Evolutionary conservation across 2,888 invertebrate genomes (phyloP), one percentile per base, ranked within the genome.

Genomic region (Seladonia tumulorum): DNA sequence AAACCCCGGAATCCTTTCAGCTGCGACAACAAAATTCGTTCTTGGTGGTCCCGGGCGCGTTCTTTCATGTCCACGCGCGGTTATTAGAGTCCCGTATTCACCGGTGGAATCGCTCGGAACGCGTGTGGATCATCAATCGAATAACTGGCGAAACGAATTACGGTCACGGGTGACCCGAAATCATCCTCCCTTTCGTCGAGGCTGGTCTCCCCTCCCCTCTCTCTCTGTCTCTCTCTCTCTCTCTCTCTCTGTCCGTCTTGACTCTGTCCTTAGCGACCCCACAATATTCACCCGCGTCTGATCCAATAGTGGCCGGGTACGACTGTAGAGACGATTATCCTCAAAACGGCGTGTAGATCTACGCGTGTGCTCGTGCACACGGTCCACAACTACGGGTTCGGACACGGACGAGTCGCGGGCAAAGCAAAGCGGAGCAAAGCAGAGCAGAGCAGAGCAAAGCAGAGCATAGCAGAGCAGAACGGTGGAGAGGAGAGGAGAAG

Each of bases 261-360:
- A 5, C 70, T 77, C 74, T 16, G 72, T 82, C 81, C 87, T 82
- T 80, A 75, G 35, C 87, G 82, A 82, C 71, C 83, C 80, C 68
- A 47, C 73, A 73, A 68, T 77, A 60, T 87, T 86, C 87, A 74
- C 42, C 87, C 76, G 63, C 74, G 78, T 83, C 87, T 79, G 87
- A 87, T 87, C 87, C 87, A 87, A 87, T 87, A 87, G 87, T 76
- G 73, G 75, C 47, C 75, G 83, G 83, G 66, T 63, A 83, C 80
- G 83, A 78, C 82, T 77, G 87, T 73, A 68, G 80, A 82, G 77
- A 79, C 82, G 87, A 87, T 87, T 87, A 87, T 87, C 87, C 87
- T 76, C 78, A 57, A 86, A 87, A 87, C 78, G 87, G 81, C 78
- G 76, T 73, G 76, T 45, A 63, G 74, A 53, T 60, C 25, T 76